phyloP scores from a whole-genome alignment of 2,113 vertebrate genomes.

The Mesitornis unicolor region DNA sequence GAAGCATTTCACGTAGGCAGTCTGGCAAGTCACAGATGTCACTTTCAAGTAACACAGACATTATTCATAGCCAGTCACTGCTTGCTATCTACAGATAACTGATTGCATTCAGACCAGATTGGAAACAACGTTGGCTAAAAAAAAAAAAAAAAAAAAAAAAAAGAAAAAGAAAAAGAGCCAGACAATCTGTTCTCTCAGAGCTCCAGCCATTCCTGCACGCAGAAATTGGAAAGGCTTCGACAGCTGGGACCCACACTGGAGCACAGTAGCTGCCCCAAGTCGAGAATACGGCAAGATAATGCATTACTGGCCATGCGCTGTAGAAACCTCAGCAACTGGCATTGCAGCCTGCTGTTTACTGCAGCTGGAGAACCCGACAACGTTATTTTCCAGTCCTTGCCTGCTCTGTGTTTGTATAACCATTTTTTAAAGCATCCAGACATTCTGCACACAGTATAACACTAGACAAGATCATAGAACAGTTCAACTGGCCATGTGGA shows the following conservation, averaged over 20 bases:
- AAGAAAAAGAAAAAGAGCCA: neutral
- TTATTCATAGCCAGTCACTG: slow-evolving; percentile 59
- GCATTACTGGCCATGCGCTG: neutral
- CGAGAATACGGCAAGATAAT: neutral
- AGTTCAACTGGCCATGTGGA: neutral
- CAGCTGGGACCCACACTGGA: neutral
- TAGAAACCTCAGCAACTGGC: neutral
- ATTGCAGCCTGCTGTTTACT: neutral
- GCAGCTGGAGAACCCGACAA: neutral
- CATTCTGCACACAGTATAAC: neutral
- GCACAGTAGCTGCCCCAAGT: slow-evolving; percentile 5
- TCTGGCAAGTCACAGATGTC: slow-evolving; percentile 64
- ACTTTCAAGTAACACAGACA: slow-evolving; percentile 48
- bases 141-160: neutral
- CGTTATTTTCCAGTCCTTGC: neutral
- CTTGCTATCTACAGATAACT: slow-evolving; percentile 58
- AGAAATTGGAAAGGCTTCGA: slow-evolving; percentile 16
- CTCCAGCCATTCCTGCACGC: neutral
- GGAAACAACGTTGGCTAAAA: slow-evolving; percentile 35
- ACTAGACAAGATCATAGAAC: neutral
- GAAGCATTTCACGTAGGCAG: slow-evolving; percentile 59
- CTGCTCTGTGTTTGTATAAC: neutral
- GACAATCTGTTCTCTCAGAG: slow-evolving; percentile 45
- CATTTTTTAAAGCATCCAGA: neutral
- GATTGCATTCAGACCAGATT: slow-evolving; percentile 54